A percentile compares a stretch with the other conserved stretches of the same genome.
Evolutionary conservation across 2,797 vertebrate species (phyloP).

Genomic region (Sebastes matsubarae): DNA sequence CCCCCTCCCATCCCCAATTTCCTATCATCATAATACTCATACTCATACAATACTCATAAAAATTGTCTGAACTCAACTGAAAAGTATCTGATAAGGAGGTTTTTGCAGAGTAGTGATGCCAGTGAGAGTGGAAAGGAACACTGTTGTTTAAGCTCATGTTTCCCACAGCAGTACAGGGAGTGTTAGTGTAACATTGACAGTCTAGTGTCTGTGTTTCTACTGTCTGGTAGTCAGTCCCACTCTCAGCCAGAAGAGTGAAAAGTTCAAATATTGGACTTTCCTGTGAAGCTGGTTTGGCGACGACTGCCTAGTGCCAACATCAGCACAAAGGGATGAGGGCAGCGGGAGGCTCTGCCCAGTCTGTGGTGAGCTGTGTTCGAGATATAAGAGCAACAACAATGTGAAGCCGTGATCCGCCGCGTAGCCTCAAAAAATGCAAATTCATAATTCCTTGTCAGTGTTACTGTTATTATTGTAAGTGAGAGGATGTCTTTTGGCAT

Average conservation of each 20-base stretch:
- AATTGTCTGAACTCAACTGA: too few species aligned
- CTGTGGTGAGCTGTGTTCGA: conserved; percentile 74
- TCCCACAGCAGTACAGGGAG: neutral
- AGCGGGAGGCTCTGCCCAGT: conserved; percentile 79
- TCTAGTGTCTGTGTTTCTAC: conserved; percentile 34
- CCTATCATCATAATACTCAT: neutral
- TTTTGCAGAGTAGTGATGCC: neutral
- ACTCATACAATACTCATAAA: neutral
- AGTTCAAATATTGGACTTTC: conserved; percentile 89
- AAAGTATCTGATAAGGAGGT: neutral
- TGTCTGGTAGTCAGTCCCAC: conserved; percentile 54
- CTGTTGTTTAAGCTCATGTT: neutral
- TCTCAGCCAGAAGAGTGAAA: conserved; percentile 78
- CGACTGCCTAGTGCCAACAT: conserved; percentile 56
- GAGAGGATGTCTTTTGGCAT: neutral
- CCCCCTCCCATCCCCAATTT: neutral
- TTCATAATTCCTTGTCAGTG: neutral
- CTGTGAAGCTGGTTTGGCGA: conserved; percentile 75
- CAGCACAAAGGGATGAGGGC: conserved; percentile 70
- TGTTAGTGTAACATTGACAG: neutral
- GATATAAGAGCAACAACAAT: neutral
- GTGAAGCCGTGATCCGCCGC: neutral
- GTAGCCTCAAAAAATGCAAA: neutral
- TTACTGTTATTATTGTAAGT: neutral
- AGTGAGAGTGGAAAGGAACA: neutral